phyloP scores from a whole-genome alignment of 2,888 invertebrate genomes.

The Panzeria rudis region DNA sequence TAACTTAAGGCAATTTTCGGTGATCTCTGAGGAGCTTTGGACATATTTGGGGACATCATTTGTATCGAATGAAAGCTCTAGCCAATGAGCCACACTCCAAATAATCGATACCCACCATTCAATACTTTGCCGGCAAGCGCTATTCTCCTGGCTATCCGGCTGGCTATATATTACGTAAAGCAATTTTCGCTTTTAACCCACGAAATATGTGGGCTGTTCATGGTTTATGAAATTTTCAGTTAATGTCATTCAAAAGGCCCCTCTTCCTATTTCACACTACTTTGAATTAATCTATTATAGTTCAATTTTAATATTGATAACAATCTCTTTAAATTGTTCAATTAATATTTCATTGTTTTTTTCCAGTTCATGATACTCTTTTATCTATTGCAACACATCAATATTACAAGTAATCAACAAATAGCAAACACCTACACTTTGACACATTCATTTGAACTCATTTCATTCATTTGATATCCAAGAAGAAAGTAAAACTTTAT shows the following conservation, averaged over 20 bases:
- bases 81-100: too few relatives aligned
- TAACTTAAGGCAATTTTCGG: too few relatives aligned
- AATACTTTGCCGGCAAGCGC: too few relatives aligned
- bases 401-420: neutral
- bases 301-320: constrained; percentile 1
- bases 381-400: neutral
- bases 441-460: constrained; percentile 50
- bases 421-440: constrained; percentile 12
- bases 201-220: too few relatives aligned
- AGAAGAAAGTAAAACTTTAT: constrained; percentile 4
- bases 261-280: neutral
- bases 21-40: too few relatives aligned
- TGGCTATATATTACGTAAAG: too few relatives aligned
- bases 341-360: constrained; percentile 31
- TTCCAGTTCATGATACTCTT: neutral
- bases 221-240: too few relatives aligned
- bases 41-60: too few relatives aligned
- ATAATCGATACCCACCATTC: too few relatives aligned
- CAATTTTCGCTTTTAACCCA: too few relatives aligned
- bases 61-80: too few relatives aligned
- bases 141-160: too few relatives aligned
- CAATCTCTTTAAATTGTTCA: constrained; percentile 20
- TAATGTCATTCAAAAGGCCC: neutral
- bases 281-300: neutral
- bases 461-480: constrained; percentile 45